phyloP scores from a whole-genome alignment of 2,888 invertebrate species.

The Notodonta ziczac region DNA sequence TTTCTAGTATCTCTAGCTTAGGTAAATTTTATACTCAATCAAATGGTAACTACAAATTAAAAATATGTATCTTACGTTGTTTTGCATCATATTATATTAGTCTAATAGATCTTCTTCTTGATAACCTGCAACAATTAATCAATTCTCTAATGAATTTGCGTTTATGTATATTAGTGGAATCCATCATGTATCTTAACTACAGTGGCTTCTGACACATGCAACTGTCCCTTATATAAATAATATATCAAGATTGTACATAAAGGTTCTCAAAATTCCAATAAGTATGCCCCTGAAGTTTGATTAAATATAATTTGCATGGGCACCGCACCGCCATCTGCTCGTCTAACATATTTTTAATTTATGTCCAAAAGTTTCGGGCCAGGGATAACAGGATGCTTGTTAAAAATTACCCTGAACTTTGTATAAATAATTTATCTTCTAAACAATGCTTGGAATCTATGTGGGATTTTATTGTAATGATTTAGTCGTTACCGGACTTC shows the following conservation, averaged over 20 bases:
- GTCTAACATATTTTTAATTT: conserved; percentile 80
- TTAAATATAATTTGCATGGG: conserved; percentile 76
- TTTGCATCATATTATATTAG: background rate
- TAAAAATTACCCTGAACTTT: conserved; percentile 58
- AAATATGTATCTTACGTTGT: background rate
- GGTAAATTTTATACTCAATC: too few relatives aligned
- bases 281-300: conserved; percentile 57
- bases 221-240: background rate
- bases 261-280: conserved; percentile 57
- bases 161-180: too few relatives aligned
- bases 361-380: conserved; percentile 70
- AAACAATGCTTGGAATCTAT: conserved; percentile 4
- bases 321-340: conserved; percentile 68
- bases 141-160: too few relatives aligned
- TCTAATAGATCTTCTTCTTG: background rate
- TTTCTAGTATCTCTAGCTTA: too few relatives aligned
- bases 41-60: too few relatives aligned
- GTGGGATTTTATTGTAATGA: conserved; percentile 1
- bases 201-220: too few relatives aligned
- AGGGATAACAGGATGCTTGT: conserved; percentile 46
- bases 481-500: conserved; percentile 19
- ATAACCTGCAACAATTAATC: background rate
- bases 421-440: conserved; percentile 10
- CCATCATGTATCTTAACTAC: too few relatives aligned
- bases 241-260: background rate